These are phyloP conservation scores for Allygus modestus DNA, from an alignment of 2,888 invertebrate species.

Conservation along the genomic window DNA sequence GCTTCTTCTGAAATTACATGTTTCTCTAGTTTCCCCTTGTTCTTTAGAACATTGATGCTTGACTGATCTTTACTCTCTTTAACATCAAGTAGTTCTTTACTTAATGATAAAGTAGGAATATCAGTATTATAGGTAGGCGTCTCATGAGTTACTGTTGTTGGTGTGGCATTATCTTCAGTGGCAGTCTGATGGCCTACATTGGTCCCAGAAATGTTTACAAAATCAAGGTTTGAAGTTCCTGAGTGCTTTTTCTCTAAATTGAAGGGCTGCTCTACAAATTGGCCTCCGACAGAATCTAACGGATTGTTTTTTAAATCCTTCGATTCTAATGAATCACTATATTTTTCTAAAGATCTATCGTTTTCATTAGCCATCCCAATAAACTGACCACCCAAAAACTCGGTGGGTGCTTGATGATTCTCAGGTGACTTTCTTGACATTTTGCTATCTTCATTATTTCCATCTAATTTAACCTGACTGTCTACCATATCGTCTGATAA, in stretches of 20 bases:
- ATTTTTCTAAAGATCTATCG: too few relatives aligned
- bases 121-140: not conserved
- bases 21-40: too few relatives aligned
- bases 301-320: not conserved
- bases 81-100: not conserved
- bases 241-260: not conserved
- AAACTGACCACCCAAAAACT: constrained; percentile 9
- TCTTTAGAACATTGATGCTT: too few relatives aligned
- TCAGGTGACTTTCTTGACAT: not conserved
- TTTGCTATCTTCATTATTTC: not conserved
- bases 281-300: not conserved
- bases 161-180: not conserved
- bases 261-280: not conserved
- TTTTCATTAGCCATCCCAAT: not conserved
- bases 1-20: too few relatives aligned
- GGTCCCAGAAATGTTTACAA: too few relatives aligned
- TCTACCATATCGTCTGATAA: not conserved
- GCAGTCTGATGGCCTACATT: too few relatives aligned
- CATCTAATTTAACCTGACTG: not conserved
- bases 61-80: too few relatives aligned
- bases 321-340: not conserved
- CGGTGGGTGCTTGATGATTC: not conserved
- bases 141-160: not conserved
- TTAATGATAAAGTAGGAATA: not conserved
- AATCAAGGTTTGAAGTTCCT: not conserved